phyloP scores from a whole-genome alignment of 1,140 invertebrate species.

The Glossosoma conforme region DNA sequence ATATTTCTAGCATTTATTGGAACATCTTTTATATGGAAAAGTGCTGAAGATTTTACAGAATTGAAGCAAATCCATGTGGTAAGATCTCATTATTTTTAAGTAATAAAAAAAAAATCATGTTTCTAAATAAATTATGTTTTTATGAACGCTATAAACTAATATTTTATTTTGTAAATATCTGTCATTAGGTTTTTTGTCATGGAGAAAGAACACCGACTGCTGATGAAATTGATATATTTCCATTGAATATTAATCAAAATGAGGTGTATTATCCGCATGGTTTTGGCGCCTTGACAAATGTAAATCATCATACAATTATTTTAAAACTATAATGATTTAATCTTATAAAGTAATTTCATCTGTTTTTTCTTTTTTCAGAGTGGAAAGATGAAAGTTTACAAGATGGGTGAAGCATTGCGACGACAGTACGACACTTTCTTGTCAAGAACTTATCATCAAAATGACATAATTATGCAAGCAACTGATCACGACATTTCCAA shows the following conservation, averaged over 20 bases:
- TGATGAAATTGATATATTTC: slow-evolving; percentile 44
- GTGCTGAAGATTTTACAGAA: slow-evolving; percentile 42
- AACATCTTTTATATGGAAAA: too few relatives aligned
- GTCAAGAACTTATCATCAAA: slow-evolving; percentile 27
- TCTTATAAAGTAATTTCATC: not conserved
- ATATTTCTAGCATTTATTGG: too few relatives aligned
- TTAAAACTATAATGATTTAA: not conserved
- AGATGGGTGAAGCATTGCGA: slow-evolving; percentile 20
- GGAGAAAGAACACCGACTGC: slow-evolving; percentile 51
- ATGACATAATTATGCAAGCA: slow-evolving; percentile 51
- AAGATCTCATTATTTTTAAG: slow-evolving; percentile 9
- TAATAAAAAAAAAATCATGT: slow-evolving; percentile 5
- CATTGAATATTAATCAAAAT: slow-evolving; percentile 41
- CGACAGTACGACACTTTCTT: slow-evolving; percentile 24
- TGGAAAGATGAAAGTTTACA: slow-evolving; percentile 27
- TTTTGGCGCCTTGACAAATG: slow-evolving; percentile 50
- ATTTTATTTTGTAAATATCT: not conserved
- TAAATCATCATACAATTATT: slow-evolving; percentile 22
- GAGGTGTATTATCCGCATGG: slow-evolving; percentile 47
- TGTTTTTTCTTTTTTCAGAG: slow-evolving; percentile 11
- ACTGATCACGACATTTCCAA: slow-evolving; percentile 71
- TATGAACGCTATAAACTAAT: too few relatives aligned
- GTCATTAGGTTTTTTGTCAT: slow-evolving; percentile 49
- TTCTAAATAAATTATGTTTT: too few relatives aligned
- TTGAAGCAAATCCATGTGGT: slow-evolving; percentile 49